Base-by-base conservation (phyloP, 2,888 invertebrate genomes). In the Meliscaeva auricollis region DNA sequence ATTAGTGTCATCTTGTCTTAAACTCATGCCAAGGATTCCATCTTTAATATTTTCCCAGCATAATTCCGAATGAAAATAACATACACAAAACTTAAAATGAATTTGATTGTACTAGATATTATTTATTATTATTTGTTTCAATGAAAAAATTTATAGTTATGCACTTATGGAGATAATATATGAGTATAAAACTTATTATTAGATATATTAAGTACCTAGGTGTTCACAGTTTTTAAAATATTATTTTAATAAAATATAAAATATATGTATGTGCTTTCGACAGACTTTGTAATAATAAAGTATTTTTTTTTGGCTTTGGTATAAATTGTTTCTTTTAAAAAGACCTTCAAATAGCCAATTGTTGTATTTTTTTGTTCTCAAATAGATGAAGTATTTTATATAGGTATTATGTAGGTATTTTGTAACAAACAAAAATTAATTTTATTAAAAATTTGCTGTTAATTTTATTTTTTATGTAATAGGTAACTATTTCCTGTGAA, bases 141-240 rank as follows among this genome's bases (percentile, higher is more conserved):
- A 75, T 75, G 72, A 60, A 82, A 78, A 82, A 72, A 66, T 76
- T 26, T 60, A 54, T 78, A 72, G 54, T 32, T 77, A 77, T 77
- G 66, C 58, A 76, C 74, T 76, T 82, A 72, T 38, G 72, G 62
- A 78, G 83, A 74, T 74, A 58, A 72, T 66, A 48, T 66, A 76
- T 69, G 77, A 64, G 83, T 83, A 78, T 62, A 83, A 83, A 78
- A 83, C 77, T 68, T 68, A 73, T 62, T 70, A 66, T 32, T 80
- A 72, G 32, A 54, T 32, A 64, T 41, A 54, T 66, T 75, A 75
- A 54, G 66, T 66, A 54, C 38, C 48, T 50, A 80, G 54, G 68
- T 83, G 69, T 73, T 83, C 54, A 48, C 54, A 73, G 38, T 60
- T 83, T 54, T 77, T 48, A 54, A 69, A 73, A 73, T 77, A 66